Conservation (phyloP, 2,888 invertebrate genomes). For the Nymphalis polychloros region DNA sequence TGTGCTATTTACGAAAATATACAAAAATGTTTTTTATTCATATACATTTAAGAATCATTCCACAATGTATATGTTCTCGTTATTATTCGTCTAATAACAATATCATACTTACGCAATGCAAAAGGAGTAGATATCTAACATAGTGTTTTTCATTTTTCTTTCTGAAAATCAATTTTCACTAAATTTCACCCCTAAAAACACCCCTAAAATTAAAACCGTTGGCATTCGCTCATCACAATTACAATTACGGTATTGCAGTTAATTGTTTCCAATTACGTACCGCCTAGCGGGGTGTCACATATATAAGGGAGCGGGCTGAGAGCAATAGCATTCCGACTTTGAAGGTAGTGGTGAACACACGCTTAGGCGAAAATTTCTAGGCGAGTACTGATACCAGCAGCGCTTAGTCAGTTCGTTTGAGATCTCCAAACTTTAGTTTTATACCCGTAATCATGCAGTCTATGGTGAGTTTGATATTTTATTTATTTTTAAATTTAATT, state of each 20-base stretch:
- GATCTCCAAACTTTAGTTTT: constrained; percentile 71
- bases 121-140: neutral
- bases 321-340: constrained; percentile 70
- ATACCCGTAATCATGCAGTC: constrained; percentile 79
- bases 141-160: neutral
- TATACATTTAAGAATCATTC: neutral
- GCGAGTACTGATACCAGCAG: constrained; percentile 79
- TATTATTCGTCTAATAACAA: neutral
- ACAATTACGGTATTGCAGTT: constrained; percentile 76
- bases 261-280: constrained; percentile 79
- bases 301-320: constrained; percentile 69
- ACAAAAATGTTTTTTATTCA: neutral
- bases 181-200: constrained; percentile 27
- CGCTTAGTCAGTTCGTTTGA: constrained; percentile 81
- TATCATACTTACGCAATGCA: constrained; percentile 19
- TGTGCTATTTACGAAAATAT: neutral
- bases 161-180: neutral
- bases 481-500: constrained; percentile 36
- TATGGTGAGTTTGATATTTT: constrained; percentile 65
- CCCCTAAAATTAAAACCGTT: constrained; percentile 48
- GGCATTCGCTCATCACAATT: constrained; percentile 65
- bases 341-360: constrained; percentile 69
- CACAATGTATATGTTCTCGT: neutral
- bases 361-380: constrained; percentile 80
- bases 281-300: constrained; percentile 71